Base-by-base conservation (phyloP, 2,113 vertebrate species). In the Cyrtonyx montezumae region DNA sequence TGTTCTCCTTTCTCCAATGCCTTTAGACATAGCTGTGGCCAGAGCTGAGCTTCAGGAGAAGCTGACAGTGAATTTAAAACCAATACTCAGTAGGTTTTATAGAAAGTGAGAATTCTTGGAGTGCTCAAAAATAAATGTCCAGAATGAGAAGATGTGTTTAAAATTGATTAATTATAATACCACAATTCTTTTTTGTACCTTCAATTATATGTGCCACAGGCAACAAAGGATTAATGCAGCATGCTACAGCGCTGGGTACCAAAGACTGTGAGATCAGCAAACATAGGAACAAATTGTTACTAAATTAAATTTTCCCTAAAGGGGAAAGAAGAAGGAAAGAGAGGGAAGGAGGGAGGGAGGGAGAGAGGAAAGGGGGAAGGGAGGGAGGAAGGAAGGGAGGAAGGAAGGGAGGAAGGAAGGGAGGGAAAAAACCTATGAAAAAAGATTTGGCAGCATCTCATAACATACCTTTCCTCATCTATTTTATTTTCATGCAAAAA, bases 271-370 rank as follows among this genome's bases (percentile, higher is more conserved):
- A 14, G 32, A 58, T 66, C 67, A 73, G 51, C 59, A 88, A 78
- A 66, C 20, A 69, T 1, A 5, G 68, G 28, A 93, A 87, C 53
- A 67, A 74, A 70, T 26, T 49, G 25, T 26, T 69, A 84, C 48
- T 77, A 70, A 91, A 79, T 20, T 8, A 79, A 79, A 45, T 51
- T 34, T 92, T 63, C 61, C 42, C 87, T 23, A 53, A 65, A 80
- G 22, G 46, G 20, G 3, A 16, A 37, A 91, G 61, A n/a, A 46
- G 9, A 46, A 62, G 4, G 2, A 6, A 87, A 45, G 7, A 18
- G 14, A 1, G n/a, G n/a, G n/a, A n/a, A n/a, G n/a, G n/a, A n/a
- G n/a, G n/a, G n/a, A n/a, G n/a, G n/a, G n/a, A n/a, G n/a, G n/a
- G n/a, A n/a, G n/a, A n/a, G n/a, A n/a, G n/a, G n/a, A n/a, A n/a